Evolutionary conservation across 2,113 vertebrate genomes (phyloP).

Genomic region (Pungitius pungitius): DNA sequence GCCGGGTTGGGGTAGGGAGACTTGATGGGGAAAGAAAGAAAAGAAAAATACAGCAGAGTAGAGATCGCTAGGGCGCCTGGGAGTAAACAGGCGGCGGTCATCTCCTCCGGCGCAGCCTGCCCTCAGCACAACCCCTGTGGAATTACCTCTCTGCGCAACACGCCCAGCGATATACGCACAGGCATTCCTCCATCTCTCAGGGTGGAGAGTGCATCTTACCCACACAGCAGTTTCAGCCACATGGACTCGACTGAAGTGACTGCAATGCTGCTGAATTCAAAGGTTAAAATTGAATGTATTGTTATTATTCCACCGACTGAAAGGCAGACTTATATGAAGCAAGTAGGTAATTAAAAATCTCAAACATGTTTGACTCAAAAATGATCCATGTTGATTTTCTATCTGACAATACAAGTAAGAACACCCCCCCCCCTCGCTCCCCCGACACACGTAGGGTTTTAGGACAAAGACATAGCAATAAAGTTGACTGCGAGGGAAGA

Average conservation of each 20-base stretch:
- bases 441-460: conserved; percentile 24
- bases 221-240: not conserved
- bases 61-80: conserved; percentile 27
- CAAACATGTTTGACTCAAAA: not conserved
- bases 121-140: conserved; percentile 51
- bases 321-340: too few species aligned
- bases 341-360: not conserved
- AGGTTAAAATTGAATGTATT: not conserved
- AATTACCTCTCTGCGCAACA: conserved; percentile 37
- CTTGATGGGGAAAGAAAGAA: conserved; percentile 18
- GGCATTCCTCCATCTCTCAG: conserved; percentile 3
- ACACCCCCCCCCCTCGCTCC: too few species aligned
- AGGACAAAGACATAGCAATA: conserved; percentile 21
- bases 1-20: conserved; percentile 13
- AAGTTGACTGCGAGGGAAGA: conserved; percentile 39
- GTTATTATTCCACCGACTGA: too few species aligned
- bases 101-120: conserved; percentile 44
- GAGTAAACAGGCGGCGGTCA: conserved; percentile 41
- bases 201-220: not conserved
- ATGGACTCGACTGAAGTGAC: not conserved
- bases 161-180: not conserved
- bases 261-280: not conserved
- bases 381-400: not conserved
- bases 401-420: not conserved
- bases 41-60: conserved; percentile 37